Evolutionary conservation across 1,140 invertebrate species (phyloP).

Genomic region (Leptinotarsa defecta): DNA sequence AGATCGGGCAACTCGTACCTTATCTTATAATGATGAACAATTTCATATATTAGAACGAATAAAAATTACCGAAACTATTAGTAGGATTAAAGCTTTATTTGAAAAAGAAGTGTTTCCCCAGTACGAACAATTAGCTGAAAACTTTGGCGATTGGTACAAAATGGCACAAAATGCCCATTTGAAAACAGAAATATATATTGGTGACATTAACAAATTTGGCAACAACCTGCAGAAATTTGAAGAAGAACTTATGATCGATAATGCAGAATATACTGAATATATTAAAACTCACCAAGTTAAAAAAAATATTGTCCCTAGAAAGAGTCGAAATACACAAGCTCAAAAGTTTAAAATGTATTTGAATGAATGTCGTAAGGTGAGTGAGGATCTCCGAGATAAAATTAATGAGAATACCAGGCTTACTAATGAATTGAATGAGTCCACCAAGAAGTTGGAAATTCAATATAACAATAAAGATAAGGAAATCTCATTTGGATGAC

Average conservation of each 20-base stretch:
- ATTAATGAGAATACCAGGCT: constrained; percentile 38
- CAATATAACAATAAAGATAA: constrained; percentile 1
- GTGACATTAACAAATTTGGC: constrained; percentile 64
- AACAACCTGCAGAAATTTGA: constrained; percentile 48
- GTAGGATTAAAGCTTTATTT: constrained; percentile 68
- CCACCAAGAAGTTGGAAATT: constrained; percentile 32
- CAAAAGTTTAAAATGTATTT: constrained; percentile 39
- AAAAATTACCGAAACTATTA: constrained; percentile 72
- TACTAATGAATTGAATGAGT: constrained; percentile 35
- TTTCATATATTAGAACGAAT: constrained; percentile 88
- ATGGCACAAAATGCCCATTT: constrained; percentile 79
- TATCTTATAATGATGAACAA: constrained; percentile 92
- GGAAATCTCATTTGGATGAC: background rate
- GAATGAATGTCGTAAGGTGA: constrained; percentile 38
- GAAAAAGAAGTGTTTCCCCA: constrained; percentile 68
- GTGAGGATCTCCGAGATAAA: constrained; percentile 36
- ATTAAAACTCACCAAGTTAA: constrained; percentile 29
- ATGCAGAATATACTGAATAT: constrained; percentile 41
- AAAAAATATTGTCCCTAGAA: constrained; percentile 26
- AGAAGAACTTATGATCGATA: constrained; percentile 46
- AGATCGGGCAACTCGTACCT: constrained; percentile 79
- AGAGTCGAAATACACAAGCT: constrained; percentile 35
- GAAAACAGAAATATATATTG: constrained; percentile 75
- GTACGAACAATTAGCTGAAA: constrained; percentile 71
- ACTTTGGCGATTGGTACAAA: constrained; percentile 82